These are phyloP conservation scores for Lateolabrax maculatus DNA, from an alignment of 2,797 vertebrate species.

Conservation along the genomic window DNA sequence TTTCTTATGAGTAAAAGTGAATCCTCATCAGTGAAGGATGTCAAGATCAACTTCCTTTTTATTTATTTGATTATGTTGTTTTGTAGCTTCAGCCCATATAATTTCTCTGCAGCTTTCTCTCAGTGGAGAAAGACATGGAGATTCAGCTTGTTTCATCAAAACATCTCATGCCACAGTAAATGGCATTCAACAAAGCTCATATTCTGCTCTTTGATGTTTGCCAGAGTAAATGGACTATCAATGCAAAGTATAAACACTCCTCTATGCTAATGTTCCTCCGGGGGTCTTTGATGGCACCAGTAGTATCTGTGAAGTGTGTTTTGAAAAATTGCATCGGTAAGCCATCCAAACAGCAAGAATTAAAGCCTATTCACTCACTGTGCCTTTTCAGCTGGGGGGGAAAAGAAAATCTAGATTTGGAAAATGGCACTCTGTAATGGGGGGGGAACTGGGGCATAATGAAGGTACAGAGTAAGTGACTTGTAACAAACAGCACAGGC, in stretches of 20 bases:
- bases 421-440: conserved; percentile 44
- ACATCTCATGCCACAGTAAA: conserved; percentile 69
- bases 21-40: conserved; percentile 28
- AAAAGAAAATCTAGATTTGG: conserved; percentile 34
- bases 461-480: conserved; percentile 58
- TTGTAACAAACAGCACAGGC: conserved; percentile 58
- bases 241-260: conserved; percentile 80
- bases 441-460: conserved; percentile 57
- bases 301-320: conserved; percentile 79
- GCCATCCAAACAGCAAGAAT: conserved; percentile 76
- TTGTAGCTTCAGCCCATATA: conserved; percentile 23
- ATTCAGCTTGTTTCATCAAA: conserved; percentile 70
- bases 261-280: conserved; percentile 78
- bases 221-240: conserved; percentile 83
- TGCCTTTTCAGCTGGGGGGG: conserved; percentile 43
- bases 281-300: conserved; percentile 78
- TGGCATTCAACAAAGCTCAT: conserved; percentile 75
- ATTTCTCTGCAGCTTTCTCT: conserved; percentile 53
- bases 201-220: conserved; percentile 79
- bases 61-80: conserved; percentile 50
- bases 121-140: conserved; percentile 38
- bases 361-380: conserved; percentile 64
- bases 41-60: conserved; percentile 56
- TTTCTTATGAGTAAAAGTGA: conserved; percentile 20
- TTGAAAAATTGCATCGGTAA: conserved; percentile 80